Base-by-base conservation (phyloP, 2,113 vertebrate species). In the Todiramphus chloris region DNA sequence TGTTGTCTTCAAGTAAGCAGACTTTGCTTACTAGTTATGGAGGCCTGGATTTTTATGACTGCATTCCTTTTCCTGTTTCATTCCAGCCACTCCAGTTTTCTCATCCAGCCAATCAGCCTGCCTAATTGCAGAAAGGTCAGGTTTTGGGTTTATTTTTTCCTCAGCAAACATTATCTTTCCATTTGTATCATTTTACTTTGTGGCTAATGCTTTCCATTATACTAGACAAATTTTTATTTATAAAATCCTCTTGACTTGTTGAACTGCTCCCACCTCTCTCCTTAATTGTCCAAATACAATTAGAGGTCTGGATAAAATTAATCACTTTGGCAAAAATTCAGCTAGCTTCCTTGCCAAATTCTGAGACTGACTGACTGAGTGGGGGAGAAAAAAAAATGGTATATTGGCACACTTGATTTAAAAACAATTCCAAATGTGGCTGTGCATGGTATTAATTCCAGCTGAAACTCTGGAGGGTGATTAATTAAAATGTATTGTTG, bases 311-410 rank as follows among this genome's bases (percentile, higher is more conserved):
- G 50, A 86, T 80, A 44, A 77, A 90, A 92, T 78, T 5, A 88
- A 93, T 94, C 55, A 96, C 90, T 72, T 86, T 94, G 94, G 96
- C 79, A 96, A 85, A 93, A 90, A 92, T 74, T 92, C 93, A 95
- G 21, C 25, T 46, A 77, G 67, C 11, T 78, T 86, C 86, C 46
- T 67, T 95, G 82, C 90, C 95, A 93, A 87, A 90, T 93, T 79
- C 44, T 69, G 81, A 78, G 81, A 51, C 23, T 46, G 50, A 58
- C 46, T 70, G 58, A 82, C 35, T 55, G 53, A 79, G 43, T 37
- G 55, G 39, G 16, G 14, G 43, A n/a, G 43, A 16, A 16, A 4
- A 77, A 48, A 92, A 90, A 85, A 83, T n/a, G 10, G 13, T 51
- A 44, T 41, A 58, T 78, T 95, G 64, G 41, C 19, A 86, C 16